A percentile compares a stretch with the other conserved stretches of the same genome.
Conservation (phyloP, 1,140 invertebrate species). For the Lamellibrachia luymesi region DNA sequence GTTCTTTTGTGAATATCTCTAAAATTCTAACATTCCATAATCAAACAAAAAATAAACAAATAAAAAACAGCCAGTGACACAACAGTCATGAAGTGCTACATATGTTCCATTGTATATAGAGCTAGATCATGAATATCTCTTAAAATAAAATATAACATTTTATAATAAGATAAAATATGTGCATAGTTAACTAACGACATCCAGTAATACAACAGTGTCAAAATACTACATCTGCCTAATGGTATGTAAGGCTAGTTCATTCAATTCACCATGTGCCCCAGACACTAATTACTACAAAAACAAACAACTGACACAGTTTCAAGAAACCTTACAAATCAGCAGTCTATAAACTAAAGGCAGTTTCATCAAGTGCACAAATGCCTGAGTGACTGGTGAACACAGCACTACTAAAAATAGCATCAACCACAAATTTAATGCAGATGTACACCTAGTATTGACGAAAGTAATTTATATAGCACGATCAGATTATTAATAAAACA, state of each 20-base stretch:
- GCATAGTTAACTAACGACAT: neutral
- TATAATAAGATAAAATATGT: neutral
- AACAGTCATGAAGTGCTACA: too few species aligned
- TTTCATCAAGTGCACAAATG: too few species aligned
- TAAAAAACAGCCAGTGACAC: too few species aligned
- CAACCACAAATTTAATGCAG: neutral
- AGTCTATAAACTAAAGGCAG: neutral
- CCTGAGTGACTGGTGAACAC: neutral
- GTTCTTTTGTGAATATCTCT: neutral
- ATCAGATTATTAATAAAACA: neutral
- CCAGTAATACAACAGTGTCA: neutral
- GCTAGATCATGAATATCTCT: too few species aligned
- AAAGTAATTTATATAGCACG: neutral
- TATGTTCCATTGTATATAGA: too few species aligned
- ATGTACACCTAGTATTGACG: neutral
- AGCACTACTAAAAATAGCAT: neutral
- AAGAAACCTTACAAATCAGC: neutral
- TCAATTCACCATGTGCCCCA: neutral
- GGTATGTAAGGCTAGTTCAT: neutral
- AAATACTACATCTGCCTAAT: neutral
- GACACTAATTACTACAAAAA: too few species aligned
- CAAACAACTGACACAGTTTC: neutral
- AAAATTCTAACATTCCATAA: neutral
- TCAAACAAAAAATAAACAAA: neutral
- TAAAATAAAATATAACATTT: too few species aligned